These are phyloP conservation scores for Synaphobranchus kaupii DNA, from an alignment of 2,797 vertebrate species.

Conservation along the genomic window DNA sequence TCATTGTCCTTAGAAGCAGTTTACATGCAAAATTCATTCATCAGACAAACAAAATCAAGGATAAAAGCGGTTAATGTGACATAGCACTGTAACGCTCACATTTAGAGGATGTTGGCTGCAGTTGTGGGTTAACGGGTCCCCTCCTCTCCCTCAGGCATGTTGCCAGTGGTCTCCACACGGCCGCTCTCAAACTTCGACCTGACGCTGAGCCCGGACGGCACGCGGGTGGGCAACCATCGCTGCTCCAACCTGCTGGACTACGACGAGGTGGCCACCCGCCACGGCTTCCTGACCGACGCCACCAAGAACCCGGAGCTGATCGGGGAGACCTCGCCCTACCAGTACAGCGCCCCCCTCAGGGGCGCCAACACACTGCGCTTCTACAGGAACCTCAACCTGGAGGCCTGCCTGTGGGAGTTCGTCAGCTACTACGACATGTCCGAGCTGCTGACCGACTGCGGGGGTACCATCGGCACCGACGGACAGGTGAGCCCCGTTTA, in stretches of 20 bases:
- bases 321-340: constrained; percentile 82
- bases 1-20: too few species aligned
- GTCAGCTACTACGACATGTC: constrained; percentile 92
- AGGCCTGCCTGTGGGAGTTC: constrained; percentile 93
- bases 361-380: constrained; percentile 82
- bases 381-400: constrained; percentile 88
- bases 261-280: constrained; percentile 84
- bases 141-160: constrained; percentile 76
- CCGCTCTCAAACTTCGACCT: constrained; percentile 89
- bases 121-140: too few species aligned
- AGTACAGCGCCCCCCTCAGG: constrained; percentile 78
- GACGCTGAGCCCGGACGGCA: constrained; percentile 89
- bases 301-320: constrained; percentile 73
- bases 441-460: constrained; percentile 88
- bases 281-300: constrained; percentile 82
- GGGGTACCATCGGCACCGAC: constrained; percentile 87
- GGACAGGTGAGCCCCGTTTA: constrained; percentile 80
- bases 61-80: too few species aligned
- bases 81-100: too few species aligned
- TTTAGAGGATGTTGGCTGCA: too few species aligned
- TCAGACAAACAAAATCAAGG: too few species aligned
- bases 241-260: constrained; percentile 91
- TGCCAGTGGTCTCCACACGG: constrained; percentile 88
- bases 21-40: too few species aligned
- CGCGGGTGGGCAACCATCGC: constrained; percentile 86